Percentiles rank a stretch among this genome's conserved stretches.
phyloP scores from a whole-genome alignment of 1,140 invertebrate species.

The Rhyacophila brunnea region DNA sequence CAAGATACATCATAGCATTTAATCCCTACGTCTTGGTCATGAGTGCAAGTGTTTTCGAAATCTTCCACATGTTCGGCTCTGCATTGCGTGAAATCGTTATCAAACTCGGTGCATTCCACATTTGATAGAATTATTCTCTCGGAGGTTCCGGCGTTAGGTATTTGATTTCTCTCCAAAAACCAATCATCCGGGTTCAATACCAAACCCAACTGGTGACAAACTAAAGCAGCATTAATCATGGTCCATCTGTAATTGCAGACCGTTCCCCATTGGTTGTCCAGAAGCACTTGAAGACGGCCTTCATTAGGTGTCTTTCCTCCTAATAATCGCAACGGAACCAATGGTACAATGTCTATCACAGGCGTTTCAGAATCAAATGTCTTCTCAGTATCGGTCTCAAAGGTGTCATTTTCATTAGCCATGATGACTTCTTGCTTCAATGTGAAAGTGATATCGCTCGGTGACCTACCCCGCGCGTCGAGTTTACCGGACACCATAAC shows the following conservation, averaged over 20 bases:
- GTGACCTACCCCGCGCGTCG: slow-evolving; percentile 74
- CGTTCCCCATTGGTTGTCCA: slow-evolving; percentile 90
- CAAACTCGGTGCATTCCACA: slow-evolving; percentile 86
- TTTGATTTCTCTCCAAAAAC: slow-evolving; percentile 75
- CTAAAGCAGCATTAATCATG: slow-evolving; percentile 85
- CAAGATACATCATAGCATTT: slow-evolving; percentile 87
- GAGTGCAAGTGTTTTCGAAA: slow-evolving; percentile 87
- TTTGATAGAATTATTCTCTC: slow-evolving; percentile 81
- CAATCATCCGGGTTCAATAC: slow-evolving; percentile 92
- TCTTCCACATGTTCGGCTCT: slow-evolving; percentile 72
- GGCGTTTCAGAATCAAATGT: slow-evolving; percentile 55
- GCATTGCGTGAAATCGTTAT: slow-evolving; percentile 89
- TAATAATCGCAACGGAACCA: slow-evolving; percentile 70
- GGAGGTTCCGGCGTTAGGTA: slow-evolving; percentile 73
- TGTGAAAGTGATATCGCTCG: slow-evolving; percentile 75
- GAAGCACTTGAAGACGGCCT: slow-evolving; percentile 76
- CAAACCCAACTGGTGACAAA: slow-evolving; percentile 93
- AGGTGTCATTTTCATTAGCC: slow-evolving; percentile 62
- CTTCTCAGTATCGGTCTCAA: slow-evolving; percentile 55
- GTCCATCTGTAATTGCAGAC: slow-evolving; percentile 97
- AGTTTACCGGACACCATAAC: slow-evolving; percentile 94
- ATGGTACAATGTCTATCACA: slow-evolving; percentile 52
- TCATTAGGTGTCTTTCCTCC: slow-evolving; percentile 73
- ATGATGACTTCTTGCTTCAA: slow-evolving; percentile 70
- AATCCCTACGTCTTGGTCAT: slow-evolving; percentile 84